A percentile compares a stretch with the other conserved stretches of the same genome.
Evolutionary conservation across 1,140 invertebrate species (phyloP).

Genomic region (Eciton burchellii): DNA sequence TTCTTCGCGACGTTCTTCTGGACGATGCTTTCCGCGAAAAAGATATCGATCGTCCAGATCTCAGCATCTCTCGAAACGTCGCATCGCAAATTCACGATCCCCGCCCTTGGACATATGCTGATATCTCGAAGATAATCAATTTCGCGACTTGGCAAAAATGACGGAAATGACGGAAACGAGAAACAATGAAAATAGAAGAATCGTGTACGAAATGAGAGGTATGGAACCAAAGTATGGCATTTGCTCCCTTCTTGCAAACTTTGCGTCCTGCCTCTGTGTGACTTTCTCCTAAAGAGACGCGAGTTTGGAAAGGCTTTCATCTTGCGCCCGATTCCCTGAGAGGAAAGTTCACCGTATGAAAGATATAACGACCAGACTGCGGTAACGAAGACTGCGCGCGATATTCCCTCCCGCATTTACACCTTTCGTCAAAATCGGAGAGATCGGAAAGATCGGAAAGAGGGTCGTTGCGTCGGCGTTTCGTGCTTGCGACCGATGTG

Average conservation of each 20-base stretch:
- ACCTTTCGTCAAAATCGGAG: constrained; percentile 11
- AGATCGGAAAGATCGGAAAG: too few relatives aligned
- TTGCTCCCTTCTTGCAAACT: constrained; percentile 61
- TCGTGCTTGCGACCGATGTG: too few relatives aligned
- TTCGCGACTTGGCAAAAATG: constrained; percentile 25
- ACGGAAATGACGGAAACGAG: constrained; percentile 4
- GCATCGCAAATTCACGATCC: background rate
- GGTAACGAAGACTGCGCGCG: constrained; percentile 19
- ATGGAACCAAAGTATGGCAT: constrained; percentile 52
- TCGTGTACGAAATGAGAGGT: constrained; percentile 68
- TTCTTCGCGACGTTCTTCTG: background rate
- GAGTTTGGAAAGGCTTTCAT: constrained; percentile 58
- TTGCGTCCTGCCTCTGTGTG: constrained; percentile 42
- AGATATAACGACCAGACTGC: constrained; percentile 36
- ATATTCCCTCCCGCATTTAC: constrained; percentile 39
- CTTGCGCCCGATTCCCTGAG: constrained; percentile 65
- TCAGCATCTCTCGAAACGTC: constrained; percentile 1
- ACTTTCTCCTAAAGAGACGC: constrained; percentile 49
- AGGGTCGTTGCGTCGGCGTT: too few relatives aligned
- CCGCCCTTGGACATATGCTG: background rate
- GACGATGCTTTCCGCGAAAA: constrained; percentile 1
- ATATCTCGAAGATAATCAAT: constrained; percentile 67
- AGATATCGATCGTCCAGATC: constrained; percentile 18
- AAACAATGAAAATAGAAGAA: constrained; percentile 66
- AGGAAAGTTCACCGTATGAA: constrained; percentile 64